Evolutionary conservation across 2,113 vertebrate genomes (phyloP).

Genomic region (Ancistrus triradiatus): DNA sequence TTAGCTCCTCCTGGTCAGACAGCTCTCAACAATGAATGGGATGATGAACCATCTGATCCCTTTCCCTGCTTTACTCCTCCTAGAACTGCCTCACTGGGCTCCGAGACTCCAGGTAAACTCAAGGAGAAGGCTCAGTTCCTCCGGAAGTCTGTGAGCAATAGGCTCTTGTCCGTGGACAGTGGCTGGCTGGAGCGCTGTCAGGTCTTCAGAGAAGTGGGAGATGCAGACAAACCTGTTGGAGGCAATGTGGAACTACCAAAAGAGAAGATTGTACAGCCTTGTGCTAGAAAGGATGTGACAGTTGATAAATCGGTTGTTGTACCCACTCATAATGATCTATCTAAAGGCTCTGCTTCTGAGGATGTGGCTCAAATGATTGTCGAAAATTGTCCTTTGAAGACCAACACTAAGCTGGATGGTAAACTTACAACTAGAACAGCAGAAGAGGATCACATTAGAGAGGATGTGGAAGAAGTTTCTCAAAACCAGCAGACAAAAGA

Average conservation of each 20-base stretch:
- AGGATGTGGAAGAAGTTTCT: too few species aligned
- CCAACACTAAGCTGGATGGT: neutral
- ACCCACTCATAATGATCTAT: too few species aligned
- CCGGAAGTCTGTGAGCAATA: conserved; percentile 56
- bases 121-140: conserved; percentile 50
- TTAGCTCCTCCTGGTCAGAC: neutral
- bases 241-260: conserved; percentile 53
- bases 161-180: conserved; percentile 69
- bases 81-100: neutral
- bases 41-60: conserved; percentile 40
- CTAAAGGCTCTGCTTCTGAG: neutral
- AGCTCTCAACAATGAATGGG: neutral
- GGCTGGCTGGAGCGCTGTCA: conserved; percentile 84
- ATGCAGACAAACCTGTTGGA: conserved; percentile 53
- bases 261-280: neutral
- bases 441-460: too few species aligned
- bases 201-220: conserved; percentile 59
- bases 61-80: conserved; percentile 41
- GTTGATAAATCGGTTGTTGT: neutral
- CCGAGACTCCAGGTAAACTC: neutral
- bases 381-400: conserved; percentile 12
- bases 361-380: neutral
- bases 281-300: neutral
- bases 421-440: too few species aligned
- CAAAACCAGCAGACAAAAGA: neutral